Base-by-base conservation (phyloP, 1,140 invertebrate genomes). In the Penaeus indicus region DNA sequence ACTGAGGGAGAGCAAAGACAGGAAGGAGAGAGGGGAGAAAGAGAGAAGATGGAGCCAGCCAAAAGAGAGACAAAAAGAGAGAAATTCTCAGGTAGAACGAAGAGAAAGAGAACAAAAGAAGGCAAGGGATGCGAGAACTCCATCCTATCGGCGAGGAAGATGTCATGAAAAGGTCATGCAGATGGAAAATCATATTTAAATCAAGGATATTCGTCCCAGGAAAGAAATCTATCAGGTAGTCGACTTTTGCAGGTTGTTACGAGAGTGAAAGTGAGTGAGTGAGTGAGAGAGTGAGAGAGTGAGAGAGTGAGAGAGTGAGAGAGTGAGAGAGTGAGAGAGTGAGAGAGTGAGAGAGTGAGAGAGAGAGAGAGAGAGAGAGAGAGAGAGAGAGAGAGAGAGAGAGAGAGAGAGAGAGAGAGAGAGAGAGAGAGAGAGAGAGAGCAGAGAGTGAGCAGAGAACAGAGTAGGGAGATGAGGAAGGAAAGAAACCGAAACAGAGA, bases 51-150 rank as follows among this genome's bases (percentile, higher is more conserved):
- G 38, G 3, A 21, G 38, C 2, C 11, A 63, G 5, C n/a, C 13
- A 21, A 27, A 63, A n/a, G 7, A 84, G 82, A 67, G 21, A 25
- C 19, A 84, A 27, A 80, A 61, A 80, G 60, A 61, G 27, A 61
- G 54, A 27, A 80, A n/a, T n/a, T 47, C 18, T 22, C 19, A 19
- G 54, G 21, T 21, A 16, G 54, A 22, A 60, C 21, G 60, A 27
- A 80, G 42, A 54, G n/a, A 79, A 4, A 79, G 77, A 42, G 7
- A 27, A 22, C 11, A 42, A 79, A 47, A 42, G 21, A 79, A 54
- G 47, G 54, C 54, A 13, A 54, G 16, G 54, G 54, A 13, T 54
- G 54, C 25, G 21, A 79, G 11, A 47, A 22, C 8, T 79, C 27
- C 25, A 8, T 79, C 25, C 42, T 42, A 42, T 27, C 42, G 38